phyloP scores from a whole-genome alignment of 2,113 vertebrate species.

The Anseranas semipalmata region DNA sequence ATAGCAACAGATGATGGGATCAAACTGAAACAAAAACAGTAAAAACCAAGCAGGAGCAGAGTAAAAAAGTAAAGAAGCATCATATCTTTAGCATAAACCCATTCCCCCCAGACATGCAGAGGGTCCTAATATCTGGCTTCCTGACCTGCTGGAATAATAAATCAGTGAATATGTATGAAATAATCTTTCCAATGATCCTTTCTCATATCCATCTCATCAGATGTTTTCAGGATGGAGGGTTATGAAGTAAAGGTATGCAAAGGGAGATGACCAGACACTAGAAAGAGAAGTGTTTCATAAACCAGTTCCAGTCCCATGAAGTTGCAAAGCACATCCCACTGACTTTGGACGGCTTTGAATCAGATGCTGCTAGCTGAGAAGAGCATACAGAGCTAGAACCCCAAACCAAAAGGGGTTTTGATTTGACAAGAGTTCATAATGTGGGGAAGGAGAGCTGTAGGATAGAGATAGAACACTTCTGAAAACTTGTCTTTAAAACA shows the following conservation, averaged over 20 bases:
- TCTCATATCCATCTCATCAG: neutral
- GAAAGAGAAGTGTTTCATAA: neutral
- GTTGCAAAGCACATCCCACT: neutral
- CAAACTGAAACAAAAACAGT: neutral
- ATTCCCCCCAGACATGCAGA: neutral
- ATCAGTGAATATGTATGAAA: neutral
- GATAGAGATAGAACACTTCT: neutral
- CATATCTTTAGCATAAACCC: accelerated
- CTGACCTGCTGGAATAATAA: neutral
- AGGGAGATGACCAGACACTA: neutral
- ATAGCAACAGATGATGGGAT: neutral
- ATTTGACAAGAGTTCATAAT: neutral
- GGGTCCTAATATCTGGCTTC: neutral
- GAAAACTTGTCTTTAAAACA: neutral
- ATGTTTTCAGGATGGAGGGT: neutral
- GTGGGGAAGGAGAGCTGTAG: neutral
- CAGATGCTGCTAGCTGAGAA: neutral
- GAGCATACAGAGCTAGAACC: neutral
- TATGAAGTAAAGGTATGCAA: neutral
- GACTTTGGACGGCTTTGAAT: neutral
- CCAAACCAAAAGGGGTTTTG: accelerated
- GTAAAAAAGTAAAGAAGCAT: neutral
- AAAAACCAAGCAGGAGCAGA: neutral
- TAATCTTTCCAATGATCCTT: neutral
- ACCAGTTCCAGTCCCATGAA: neutral